Conservation (phyloP, 2,797 vertebrate genomes). For the Myioborus miniatus region DNA sequence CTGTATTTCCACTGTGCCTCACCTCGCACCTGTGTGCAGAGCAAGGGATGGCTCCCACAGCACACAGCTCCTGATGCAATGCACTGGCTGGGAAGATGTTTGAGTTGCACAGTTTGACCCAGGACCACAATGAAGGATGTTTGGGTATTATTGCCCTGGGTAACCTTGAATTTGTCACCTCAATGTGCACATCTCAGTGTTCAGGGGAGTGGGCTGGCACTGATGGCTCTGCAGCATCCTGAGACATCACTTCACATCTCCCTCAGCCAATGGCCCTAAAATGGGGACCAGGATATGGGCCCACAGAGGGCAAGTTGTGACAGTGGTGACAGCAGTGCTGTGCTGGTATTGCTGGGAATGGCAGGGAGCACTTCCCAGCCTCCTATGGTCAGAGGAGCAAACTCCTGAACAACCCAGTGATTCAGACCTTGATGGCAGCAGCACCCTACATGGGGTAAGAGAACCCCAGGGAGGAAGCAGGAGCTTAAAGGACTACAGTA, state of each 20-base stretch:
- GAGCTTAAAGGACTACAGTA: not conserved
- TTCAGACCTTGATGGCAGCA: not conserved
- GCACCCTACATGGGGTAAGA: rapidly evolving
- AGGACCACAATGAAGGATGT: not conserved
- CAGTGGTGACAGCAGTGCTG: not conserved
- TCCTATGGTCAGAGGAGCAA: rapidly evolving
- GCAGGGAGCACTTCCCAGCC: not conserved
- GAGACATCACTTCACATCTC: not conserved
- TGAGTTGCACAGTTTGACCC: not conserved
- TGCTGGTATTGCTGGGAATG: not conserved
- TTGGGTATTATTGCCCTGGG: not conserved
- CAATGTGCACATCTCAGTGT: rapidly evolving
- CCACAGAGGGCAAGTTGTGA: not conserved
- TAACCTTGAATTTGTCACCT: not conserved
- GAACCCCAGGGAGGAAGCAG: not conserved
- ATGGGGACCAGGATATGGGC: not conserved
- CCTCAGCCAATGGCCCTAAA: not conserved
- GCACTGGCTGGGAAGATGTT: not conserved
- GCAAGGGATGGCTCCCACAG: not conserved
- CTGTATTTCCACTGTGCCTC: not conserved
- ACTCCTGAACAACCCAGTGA: rapidly evolving
- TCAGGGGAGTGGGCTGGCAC: not conserved
- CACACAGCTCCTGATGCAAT: not conserved
- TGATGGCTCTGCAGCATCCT: not conserved
- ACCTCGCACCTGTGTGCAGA: not conserved